Evolutionary conservation across 2,888 invertebrate species (phyloP).

Genomic region (Amblyjoppa proteus): DNA sequence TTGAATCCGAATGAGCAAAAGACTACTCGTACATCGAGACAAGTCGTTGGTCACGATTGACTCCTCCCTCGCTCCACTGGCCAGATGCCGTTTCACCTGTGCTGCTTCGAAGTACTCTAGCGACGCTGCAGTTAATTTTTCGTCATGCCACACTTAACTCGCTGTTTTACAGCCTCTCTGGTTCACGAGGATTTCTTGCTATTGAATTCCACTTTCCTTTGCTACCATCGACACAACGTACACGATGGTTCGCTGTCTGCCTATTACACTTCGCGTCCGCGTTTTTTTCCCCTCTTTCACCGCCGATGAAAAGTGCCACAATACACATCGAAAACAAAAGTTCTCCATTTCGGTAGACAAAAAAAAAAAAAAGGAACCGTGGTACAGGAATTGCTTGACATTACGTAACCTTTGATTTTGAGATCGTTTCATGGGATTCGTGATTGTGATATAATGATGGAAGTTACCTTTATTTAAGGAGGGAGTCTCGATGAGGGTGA

Average conservation of each 20-base stretch:
- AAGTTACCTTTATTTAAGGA: too few relatives aligned
- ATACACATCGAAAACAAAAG: background rate
- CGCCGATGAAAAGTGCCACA: background rate
- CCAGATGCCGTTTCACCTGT: background rate
- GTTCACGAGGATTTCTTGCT: constrained; percentile 41
- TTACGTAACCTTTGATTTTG: background rate
- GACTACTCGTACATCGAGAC: too few relatives aligned
- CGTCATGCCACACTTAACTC: constrained; percentile 60
- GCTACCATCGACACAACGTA: constrained; percentile 1
- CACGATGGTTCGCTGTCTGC: constrained; percentile 1
- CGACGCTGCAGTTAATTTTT: constrained; percentile 24
- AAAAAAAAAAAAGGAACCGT: background rate
- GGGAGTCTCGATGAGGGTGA: too few relatives aligned
- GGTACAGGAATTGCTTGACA: background rate
- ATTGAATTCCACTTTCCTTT: constrained; percentile 56
- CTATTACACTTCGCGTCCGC: background rate
- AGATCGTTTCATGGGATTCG: background rate
- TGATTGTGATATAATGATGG: too few relatives aligned
- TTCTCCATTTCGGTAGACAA: background rate
- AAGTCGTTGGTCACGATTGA: background rate
- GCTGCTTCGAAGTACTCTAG: background rate
- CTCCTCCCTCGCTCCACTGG: background rate
- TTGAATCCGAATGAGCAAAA: too few relatives aligned
- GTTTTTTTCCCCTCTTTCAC: background rate
- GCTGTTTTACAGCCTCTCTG: constrained; percentile 17